These are phyloP conservation scores for Brachionus rubens DNA, from an alignment of 1,140 invertebrate species.

Conservation along the genomic window DNA sequence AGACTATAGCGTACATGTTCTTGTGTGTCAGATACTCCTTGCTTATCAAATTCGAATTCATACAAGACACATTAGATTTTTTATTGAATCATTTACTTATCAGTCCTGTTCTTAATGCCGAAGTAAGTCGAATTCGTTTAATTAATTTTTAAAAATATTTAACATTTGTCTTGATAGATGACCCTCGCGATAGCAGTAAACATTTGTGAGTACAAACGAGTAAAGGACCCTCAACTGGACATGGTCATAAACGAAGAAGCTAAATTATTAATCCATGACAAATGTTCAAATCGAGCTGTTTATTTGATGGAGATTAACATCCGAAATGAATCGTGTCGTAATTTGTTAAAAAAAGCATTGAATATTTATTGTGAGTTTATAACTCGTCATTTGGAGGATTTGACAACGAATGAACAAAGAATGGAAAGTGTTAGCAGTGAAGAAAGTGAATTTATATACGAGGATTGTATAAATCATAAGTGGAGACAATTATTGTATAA, in stretches of 20 bases:
- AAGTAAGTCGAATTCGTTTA: not conserved
- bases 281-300: slow-evolving; percentile 15
- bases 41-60: slow-evolving; percentile 3
- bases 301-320: slow-evolving; percentile 23
- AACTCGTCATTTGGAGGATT: not conserved
- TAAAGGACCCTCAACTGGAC: not conserved
- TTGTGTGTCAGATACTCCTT: slow-evolving; percentile 6
- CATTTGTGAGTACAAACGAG: not conserved
- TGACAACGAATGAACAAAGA: not conserved
- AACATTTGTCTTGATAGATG: not conserved
- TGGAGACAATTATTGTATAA: slow-evolving; percentile 42
- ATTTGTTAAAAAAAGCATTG: slow-evolving; percentile 34
- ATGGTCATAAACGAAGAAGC: slow-evolving; percentile 5
- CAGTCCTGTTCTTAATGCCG: not conserved
- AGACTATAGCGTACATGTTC: slow-evolving; percentile 7
- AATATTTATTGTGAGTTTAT: slow-evolving; percentile 35
- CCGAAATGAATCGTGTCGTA: slow-evolving; percentile 3
- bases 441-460: not conserved
- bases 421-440: not conserved
- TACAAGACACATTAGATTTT: slow-evolving; percentile 13
- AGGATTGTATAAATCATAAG: not conserved
- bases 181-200: not conserved
- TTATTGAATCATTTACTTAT: not conserved
- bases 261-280: slow-evolving; percentile 2
- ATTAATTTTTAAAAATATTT: not conserved